A percentile compares a stretch with the other conserved stretches of the same genome.
These are phyloP conservation scores for Equus przewalskii DNA, from an alignment of 2,113 vertebrate species.

Conservation along the genomic window DNA sequence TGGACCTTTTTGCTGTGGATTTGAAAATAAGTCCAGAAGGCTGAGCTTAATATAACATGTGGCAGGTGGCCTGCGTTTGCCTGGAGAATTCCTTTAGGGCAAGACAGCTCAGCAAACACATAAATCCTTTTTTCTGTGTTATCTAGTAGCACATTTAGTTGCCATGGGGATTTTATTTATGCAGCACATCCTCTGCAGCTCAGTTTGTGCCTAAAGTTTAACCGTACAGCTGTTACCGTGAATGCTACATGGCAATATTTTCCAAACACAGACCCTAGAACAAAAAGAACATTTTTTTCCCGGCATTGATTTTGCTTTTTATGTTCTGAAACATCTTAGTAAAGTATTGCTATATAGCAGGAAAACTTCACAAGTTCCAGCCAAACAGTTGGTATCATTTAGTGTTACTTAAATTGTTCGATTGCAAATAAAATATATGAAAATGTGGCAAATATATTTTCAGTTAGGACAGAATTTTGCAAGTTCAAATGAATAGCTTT, in stretches of 20 bases:
- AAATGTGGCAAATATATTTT: conserved; percentile 63
- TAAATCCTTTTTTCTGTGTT: conserved; percentile 94
- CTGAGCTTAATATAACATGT: conserved; percentile 93
- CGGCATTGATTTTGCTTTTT: conserved; percentile 85
- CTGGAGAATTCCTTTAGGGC: conserved; percentile 94
- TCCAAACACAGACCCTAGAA: conserved; percentile 88
- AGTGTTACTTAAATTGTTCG: conserved; percentile 63
- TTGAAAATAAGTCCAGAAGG: conserved; percentile 91
- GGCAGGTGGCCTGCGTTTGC: conserved; percentile 94
- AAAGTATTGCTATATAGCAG: conserved; percentile 68
- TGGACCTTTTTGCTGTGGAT: conserved; percentile 87
- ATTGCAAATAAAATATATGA: conserved; percentile 71
- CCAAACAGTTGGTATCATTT: conserved; percentile 59
- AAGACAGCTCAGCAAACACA: conserved; percentile 95
- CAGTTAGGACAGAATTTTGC: background rate
- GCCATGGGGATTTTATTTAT: conserved; percentile 96
- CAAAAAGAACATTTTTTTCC: conserved; percentile 86
- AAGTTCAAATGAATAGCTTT: conserved; percentile 66
- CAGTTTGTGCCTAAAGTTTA: conserved; percentile 93
- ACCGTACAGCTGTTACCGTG: conserved; percentile 90
- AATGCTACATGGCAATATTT: conserved; percentile 91
- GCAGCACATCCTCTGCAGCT: conserved; percentile 91
- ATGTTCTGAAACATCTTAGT: conserved; percentile 84
- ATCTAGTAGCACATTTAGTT: conserved; percentile 94
- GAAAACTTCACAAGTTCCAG: conserved; percentile 77